Conservation (phyloP, 1,140 invertebrate genomes). For the Caenorhabditis inopinata region DNA sequence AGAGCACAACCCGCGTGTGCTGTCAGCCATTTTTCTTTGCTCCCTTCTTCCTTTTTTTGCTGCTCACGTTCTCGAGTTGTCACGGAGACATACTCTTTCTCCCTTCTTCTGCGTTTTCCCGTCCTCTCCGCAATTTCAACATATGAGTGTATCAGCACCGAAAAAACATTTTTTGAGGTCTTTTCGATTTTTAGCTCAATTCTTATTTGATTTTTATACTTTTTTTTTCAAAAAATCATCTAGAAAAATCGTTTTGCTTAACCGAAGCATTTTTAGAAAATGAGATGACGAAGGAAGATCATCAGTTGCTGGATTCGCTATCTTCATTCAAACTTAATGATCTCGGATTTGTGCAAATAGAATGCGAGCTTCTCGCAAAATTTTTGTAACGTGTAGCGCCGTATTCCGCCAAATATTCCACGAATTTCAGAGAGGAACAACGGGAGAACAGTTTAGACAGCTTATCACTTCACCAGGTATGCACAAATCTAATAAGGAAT, state of each 20-base stretch:
- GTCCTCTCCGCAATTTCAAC: too few species aligned
- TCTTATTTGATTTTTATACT: too few species aligned
- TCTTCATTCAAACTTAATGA: not conserved
- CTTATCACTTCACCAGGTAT: not conserved
- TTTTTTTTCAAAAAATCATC: too few species aligned
- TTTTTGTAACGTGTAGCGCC: not conserved
- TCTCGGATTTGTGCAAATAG: not conserved
- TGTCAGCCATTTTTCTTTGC: slow-evolving; percentile 1
- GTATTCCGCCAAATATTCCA: not conserved
- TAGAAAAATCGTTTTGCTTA: too few species aligned
- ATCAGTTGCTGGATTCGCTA: not conserved
- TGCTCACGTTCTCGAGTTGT: not conserved
- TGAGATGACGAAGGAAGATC: not conserved
- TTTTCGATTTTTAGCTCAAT: too few species aligned
- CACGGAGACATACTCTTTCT: not conserved
- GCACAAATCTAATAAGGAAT: not conserved
- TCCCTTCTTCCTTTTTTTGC: not conserved
- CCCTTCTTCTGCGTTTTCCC: not conserved
- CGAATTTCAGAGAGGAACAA: slow-evolving; percentile 4
- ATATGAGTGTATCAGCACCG: too few species aligned
- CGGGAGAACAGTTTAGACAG: not conserved
- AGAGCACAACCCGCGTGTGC: not conserved
- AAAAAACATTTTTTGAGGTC: too few species aligned
- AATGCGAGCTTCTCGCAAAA: not conserved
- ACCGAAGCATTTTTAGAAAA: not conserved